Percentiles rank a stretch among this genome's conserved stretches.
phyloP scores from a whole-genome alignment of 2,888 invertebrate genomes.

The Embidobia sp. region DNA sequence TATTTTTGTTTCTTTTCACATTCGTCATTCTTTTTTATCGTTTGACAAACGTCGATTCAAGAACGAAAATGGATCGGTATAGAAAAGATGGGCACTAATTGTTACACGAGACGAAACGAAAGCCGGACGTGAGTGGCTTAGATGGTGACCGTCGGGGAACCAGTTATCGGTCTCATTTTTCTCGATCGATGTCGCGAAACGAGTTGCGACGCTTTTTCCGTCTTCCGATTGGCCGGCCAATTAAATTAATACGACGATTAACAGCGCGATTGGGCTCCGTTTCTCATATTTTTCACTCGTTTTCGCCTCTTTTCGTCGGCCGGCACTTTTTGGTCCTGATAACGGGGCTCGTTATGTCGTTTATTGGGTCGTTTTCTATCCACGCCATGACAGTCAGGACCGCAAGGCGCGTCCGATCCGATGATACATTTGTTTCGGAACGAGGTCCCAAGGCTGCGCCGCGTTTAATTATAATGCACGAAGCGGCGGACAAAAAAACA shows the following conservation, averaged over 20 bases:
- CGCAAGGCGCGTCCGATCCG: conserved; percentile 25
- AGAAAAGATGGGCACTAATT: conserved; percentile 11
- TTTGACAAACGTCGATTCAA: too few species aligned
- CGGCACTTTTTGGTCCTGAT: conserved; percentile 34
- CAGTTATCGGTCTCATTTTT: conserved; percentile 46
- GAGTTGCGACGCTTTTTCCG: conserved; percentile 52
- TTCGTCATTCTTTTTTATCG: too few species aligned
- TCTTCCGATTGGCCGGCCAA: conserved; percentile 42
- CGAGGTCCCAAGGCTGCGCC: conserved; percentile 39
- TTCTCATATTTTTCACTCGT: conserved; percentile 4
- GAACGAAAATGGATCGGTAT: too few species aligned
- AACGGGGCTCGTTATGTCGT: conserved; percentile 55
- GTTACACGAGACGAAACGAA: conserved; percentile 41
- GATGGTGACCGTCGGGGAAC: conserved; percentile 40
- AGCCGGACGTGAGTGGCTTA: conserved; percentile 44
- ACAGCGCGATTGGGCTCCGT: conserved; percentile 12
- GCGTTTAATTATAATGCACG: conserved; percentile 49
- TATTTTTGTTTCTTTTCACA: too few species aligned
- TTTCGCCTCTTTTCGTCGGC: neutral
- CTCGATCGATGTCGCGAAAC: conserved; percentile 38
- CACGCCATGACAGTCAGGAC: conserved; percentile 34
- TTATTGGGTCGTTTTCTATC: conserved; percentile 49
- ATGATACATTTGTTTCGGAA: conserved; percentile 42
- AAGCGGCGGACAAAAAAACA: conserved; percentile 17
- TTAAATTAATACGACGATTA: conserved; percentile 39